Evolutionary conservation across 2,797 vertebrate species (phyloP).

Genomic region (Vultur gryphus): DNA sequence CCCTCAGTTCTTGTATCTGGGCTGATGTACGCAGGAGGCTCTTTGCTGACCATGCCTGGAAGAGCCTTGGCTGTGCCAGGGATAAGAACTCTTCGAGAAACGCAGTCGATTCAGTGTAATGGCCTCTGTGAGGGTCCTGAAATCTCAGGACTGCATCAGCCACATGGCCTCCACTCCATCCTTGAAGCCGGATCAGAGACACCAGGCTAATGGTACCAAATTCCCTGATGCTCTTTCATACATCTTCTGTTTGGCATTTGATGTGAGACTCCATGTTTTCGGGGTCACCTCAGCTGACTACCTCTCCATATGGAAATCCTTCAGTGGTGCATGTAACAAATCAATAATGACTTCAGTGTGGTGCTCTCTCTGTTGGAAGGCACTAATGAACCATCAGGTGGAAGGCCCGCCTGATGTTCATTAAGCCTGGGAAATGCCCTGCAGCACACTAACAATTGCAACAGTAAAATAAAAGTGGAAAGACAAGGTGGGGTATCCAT

Average conservation of each 20-base stretch:
- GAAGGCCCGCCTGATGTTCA: neutral
- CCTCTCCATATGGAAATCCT: neutral
- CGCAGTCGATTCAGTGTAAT: rapidly evolving
- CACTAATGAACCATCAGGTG: neutral
- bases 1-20: neutral
- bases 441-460: neutral
- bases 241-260: neutral
- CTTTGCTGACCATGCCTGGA: neutral
- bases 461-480: neutral
- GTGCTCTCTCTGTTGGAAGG: neutral
- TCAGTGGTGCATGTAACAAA: neutral
- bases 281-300: neutral
- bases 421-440: neutral
- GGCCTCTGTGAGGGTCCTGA: neutral
- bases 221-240: neutral
- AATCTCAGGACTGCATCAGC: rapidly evolving
- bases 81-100: neutral
- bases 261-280: neutral
- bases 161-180: neutral
- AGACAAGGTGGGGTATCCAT: neutral
- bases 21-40: neutral
- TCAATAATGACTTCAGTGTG: neutral
- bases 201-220: neutral
- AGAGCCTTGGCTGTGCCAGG: neutral
- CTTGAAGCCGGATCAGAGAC: neutral